Evolutionary conservation across 2,888 invertebrate species (phyloP).

Genomic region (Chirona hameri): DNA sequence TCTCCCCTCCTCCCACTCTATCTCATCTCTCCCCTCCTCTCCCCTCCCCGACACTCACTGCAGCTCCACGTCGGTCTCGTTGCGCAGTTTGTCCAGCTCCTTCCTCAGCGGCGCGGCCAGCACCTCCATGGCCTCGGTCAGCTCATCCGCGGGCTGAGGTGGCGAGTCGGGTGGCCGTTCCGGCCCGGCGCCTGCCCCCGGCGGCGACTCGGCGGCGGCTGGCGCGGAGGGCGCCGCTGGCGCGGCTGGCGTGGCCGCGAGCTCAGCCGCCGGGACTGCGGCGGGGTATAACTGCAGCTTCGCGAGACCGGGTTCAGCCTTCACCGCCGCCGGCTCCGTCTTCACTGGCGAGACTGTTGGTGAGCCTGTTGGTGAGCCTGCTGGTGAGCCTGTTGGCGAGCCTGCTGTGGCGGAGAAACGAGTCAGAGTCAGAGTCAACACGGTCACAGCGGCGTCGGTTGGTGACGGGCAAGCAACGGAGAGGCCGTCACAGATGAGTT

Average conservation of each 20-base stretch:
- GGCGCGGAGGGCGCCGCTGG: no score
- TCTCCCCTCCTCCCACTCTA: neutral
- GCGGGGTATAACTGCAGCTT: neutral
- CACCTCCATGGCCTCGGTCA: neutral
- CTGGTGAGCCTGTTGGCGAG: no score
- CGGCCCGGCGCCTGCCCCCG: neutral
- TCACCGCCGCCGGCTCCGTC: neutral
- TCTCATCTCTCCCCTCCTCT: neutral
- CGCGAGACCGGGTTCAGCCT: neutral
- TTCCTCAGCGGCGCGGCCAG: slow-evolving; percentile 7
- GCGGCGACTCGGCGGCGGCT: neutral
- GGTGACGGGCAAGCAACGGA: no score
- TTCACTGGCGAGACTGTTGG: neutral
- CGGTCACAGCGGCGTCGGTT: no score
- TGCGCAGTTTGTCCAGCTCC: neutral
- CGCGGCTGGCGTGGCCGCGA: neutral
- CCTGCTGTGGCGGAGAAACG: no score
- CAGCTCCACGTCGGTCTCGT: slow-evolving; percentile 30
- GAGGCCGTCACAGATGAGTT: no score
- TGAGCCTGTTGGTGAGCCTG: no score
- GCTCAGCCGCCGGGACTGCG: neutral
- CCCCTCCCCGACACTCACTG: neutral
- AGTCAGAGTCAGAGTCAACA: no score
- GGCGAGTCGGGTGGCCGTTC: neutral
- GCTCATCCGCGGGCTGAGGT: neutral